Conservation (phyloP, 2,797 vertebrate genomes). For the Poecile montanus region DNA sequence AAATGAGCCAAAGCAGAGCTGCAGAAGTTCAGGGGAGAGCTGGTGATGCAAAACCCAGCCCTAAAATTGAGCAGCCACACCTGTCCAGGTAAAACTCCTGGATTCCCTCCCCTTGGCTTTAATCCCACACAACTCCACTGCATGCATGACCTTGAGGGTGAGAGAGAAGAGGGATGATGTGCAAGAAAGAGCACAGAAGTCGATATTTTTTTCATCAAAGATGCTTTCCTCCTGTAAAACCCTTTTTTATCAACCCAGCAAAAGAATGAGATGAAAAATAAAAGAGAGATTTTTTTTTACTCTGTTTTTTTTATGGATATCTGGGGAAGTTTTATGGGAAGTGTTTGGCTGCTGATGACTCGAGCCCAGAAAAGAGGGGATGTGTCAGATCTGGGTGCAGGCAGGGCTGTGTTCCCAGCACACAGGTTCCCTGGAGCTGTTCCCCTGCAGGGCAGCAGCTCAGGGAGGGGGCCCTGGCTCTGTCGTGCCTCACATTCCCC, state of each 20-base stretch:
- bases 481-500: slow-evolving; percentile 17
- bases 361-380: not conserved
- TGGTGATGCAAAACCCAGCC: not conserved
- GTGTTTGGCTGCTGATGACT: not conserved
- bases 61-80: not conserved
- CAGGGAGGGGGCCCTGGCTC: not conserved
- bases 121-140: not conserved
- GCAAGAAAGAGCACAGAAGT: not conserved
- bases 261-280: not conserved
- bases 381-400: not conserved
- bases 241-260: not conserved
- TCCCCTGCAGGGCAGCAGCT: not conserved
- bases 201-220: not conserved
- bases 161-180: not conserved
- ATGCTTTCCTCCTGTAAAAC: not conserved
- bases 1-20: not conserved
- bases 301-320: not conserved
- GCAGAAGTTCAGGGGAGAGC: not conserved
- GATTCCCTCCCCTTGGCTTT: not conserved
- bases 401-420: not conserved
- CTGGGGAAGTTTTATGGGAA: not conserved
- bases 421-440: not conserved
- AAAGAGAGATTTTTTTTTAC: not conserved
- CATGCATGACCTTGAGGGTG: not conserved
- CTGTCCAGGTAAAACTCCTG: not conserved